A percentile compares a stretch with the other conserved stretches of the same genome.
Conservation (phyloP, 2,888 invertebrate species). For the Rhagium mordax region DNA sequence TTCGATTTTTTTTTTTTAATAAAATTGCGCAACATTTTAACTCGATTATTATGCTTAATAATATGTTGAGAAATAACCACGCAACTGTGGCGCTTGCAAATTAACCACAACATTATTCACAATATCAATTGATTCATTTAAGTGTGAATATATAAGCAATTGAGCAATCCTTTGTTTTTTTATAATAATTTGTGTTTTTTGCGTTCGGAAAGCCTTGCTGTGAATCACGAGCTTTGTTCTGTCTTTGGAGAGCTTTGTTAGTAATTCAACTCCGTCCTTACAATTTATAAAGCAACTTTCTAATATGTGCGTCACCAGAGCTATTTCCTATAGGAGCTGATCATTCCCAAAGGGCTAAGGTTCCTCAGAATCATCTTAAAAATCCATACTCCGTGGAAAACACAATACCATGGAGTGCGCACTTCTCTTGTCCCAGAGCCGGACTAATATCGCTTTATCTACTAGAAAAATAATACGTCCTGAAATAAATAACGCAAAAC, state of each 20-base stretch:
- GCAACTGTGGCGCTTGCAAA: background rate
- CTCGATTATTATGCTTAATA: background rate
- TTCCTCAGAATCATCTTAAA: background rate
- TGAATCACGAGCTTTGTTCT: background rate
- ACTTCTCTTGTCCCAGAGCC: background rate
- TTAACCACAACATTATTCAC: background rate
- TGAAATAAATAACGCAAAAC: too few species aligned
- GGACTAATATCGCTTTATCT: background rate
- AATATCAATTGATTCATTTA: background rate
- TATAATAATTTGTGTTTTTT: background rate
- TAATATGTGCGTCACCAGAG: background rate
- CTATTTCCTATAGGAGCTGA: background rate
- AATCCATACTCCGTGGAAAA: constrained; percentile 9
- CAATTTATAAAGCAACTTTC: background rate
- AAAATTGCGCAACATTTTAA: too few species aligned
- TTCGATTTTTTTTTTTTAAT: too few species aligned
- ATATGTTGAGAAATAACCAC: too few species aligned
- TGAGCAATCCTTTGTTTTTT: background rate
- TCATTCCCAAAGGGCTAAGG: background rate
- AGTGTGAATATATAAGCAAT: background rate
- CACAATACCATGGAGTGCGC: constrained; percentile 6
- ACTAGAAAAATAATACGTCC: too few species aligned
- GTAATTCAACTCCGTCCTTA: background rate
- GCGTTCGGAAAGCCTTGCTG: background rate
- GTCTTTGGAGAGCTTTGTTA: background rate